Conservation (phyloP, 2,888 invertebrate genomes). For the Caenorhabditis parvicauda region DNA sequence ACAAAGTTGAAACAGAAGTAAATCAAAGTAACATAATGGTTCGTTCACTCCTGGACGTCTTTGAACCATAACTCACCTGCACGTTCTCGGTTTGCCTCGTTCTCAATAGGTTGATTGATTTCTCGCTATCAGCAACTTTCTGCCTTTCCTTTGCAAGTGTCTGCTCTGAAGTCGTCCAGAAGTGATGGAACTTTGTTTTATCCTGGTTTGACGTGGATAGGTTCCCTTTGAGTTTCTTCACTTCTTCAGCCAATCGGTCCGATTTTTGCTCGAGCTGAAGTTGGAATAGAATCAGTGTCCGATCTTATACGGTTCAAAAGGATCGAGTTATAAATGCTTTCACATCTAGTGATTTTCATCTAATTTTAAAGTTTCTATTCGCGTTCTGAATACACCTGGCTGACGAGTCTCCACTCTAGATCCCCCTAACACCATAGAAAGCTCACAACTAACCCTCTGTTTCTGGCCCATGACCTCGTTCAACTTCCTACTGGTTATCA, state of each 20-base stretch:
- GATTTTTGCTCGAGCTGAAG: conserved; percentile 19
- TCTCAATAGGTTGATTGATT: conserved; percentile 37
- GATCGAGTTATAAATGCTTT: no score
- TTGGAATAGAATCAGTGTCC: neutral
- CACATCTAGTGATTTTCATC: no score
- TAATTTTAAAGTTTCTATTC: no score
- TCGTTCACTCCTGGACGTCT: neutral
- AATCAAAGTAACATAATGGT: no score
- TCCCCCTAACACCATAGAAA: no score
- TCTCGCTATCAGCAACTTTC: conserved; percentile 32
- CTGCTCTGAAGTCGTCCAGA: conserved; percentile 33
- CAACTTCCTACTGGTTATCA: no score
- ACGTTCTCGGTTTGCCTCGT: conserved; percentile 42
- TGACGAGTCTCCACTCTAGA: no score
- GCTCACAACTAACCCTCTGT: no score
- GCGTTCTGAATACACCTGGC: no score
- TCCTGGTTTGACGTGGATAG: conserved; percentile 18
- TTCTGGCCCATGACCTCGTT: no score
- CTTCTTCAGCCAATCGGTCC: conserved; percentile 17
- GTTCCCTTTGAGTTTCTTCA: conserved; percentile 14
- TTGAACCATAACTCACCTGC: neutral
- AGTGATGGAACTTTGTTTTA: conserved; percentile 17
- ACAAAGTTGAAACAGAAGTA: no score
- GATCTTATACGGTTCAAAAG: no score
- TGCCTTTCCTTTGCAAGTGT: conserved; percentile 35